phyloP scores from a whole-genome alignment of 1,140 invertebrate genomes.

The Drosophila repletoides region DNA sequence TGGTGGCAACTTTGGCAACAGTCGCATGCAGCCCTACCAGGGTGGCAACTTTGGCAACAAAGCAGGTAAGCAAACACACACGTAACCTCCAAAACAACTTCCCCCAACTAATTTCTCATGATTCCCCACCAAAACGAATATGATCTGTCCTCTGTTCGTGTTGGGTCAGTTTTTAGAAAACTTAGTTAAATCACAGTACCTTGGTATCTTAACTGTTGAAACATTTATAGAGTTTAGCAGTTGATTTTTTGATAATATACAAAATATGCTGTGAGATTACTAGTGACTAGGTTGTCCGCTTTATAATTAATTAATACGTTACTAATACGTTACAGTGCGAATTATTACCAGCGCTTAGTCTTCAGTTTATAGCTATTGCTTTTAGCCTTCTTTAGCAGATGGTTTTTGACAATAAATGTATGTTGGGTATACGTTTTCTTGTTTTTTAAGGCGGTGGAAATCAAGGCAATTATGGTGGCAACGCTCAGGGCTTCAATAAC shows the following conservation, averaged over 20 bases:
- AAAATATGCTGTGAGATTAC: slow-evolving; percentile 84
- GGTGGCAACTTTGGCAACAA: slow-evolving; percentile 69
- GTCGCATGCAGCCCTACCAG: slow-evolving; percentile 84
- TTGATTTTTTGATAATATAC: slow-evolving; percentile 35
- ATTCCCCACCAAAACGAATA: too few species aligned
- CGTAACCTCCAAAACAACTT: slow-evolving; percentile 83
- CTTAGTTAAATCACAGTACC: slow-evolving; percentile 16
- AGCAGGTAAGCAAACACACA: slow-evolving; percentile 71
- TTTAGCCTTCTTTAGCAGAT: not conserved
- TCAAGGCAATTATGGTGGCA: slow-evolving; percentile 84
- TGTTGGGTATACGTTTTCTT: slow-evolving; percentile 44
- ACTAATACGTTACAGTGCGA: slow-evolving; percentile 21
- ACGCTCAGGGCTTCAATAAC: slow-evolving; percentile 82
- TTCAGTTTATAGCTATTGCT: not conserved
- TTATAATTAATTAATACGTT: not conserved
- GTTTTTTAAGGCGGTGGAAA: slow-evolving; percentile 72
- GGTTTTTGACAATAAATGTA: slow-evolving; percentile 18
- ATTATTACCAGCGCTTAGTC: not conserved
- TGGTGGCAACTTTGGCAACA: slow-evolving; percentile 83
- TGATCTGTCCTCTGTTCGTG: slow-evolving; percentile 50
- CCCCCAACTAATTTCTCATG: too few species aligned
- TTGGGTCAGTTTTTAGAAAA: not conserved
- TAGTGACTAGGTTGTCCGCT: slow-evolving; percentile 18
- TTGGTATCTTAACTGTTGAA: slow-evolving; percentile 48
- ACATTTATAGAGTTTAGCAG: slow-evolving; percentile 36